A percentile compares a stretch with the other conserved stretches of the same genome.
These are phyloP conservation scores for Calypte anna DNA, from an alignment of 2,113 vertebrate species.

Conservation along the genomic window DNA sequence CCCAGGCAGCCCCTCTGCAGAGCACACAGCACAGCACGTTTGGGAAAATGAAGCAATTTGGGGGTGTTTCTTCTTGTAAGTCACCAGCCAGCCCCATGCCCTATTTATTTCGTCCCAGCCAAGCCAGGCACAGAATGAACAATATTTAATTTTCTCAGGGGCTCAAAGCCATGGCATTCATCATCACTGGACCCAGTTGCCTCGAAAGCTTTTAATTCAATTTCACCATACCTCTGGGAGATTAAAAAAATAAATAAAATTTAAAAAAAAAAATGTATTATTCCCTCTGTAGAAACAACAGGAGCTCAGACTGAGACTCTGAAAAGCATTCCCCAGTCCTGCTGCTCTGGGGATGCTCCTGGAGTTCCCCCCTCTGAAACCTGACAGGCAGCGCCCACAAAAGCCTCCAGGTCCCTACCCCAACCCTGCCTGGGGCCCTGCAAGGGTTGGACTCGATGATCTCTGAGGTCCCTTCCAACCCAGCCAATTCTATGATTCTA, in stretches of 20 bases:
- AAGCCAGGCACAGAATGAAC: not conserved
- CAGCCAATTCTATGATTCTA: too few species aligned
- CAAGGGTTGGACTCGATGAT: too few species aligned
- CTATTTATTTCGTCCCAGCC: not conserved
- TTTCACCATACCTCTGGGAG: not conserved
- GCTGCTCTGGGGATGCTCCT: too few species aligned
- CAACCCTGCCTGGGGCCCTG: too few species aligned
- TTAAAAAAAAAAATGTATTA: too few species aligned
- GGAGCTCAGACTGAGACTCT: not conserved
- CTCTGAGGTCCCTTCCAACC: too few species aligned
- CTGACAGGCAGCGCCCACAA: accelerated
- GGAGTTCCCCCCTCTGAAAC: not conserved
- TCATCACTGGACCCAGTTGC: not conserved
- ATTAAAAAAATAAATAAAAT: not conserved
- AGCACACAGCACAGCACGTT: not conserved
- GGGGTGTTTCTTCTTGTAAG: not conserved
- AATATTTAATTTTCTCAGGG: not conserved
- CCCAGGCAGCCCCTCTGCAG: not conserved
- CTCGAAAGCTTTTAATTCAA: not conserved
- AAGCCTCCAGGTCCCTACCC: not conserved
- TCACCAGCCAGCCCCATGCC: not conserved
- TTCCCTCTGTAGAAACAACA: not conserved
- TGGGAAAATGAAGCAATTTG: not conserved
- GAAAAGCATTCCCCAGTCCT: not conserved
- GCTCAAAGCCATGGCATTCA: not conserved